Evolutionary conservation across 2,113 vertebrate genomes (phyloP), one percentile per base, ranked within the genome.

Genomic region (zebrafish (Danio rerio)): DNA sequence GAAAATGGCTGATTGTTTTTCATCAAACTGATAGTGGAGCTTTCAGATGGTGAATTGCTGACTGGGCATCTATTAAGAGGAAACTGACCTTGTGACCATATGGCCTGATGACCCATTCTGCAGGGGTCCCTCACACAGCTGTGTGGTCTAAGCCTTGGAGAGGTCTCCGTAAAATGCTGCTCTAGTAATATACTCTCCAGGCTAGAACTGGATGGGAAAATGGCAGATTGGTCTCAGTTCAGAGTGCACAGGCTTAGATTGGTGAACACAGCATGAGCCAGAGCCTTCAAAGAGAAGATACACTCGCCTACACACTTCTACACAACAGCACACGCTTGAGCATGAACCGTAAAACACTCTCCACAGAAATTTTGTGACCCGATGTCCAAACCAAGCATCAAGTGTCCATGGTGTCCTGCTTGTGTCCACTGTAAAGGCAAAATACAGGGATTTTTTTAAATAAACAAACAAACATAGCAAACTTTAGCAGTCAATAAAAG

Each of bases 111-210:
- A 52, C 58, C 45, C 1, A 2, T 50, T 18, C 72, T 45, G 53
- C 53, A 59, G 53, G 43, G 45, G 45, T 63, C 12, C 20, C 7
- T 31, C 40, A 15, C 58, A 50, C 74, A 31, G 5, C 43, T 77
- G 58, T 63, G 75, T 77, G 58, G 75, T 63, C 59, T 63, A 21
- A 63, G 75, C 20, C 55, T 76, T 47, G 20, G 55, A 76, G 55
- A 76, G n/a, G n/a, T 76, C 42, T 75, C 73, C 47, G 40, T 75
- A 3, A 43, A 61, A 13, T 47, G 42, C 73, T 61, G 55, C 42
- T 9, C 55, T 47, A 12, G 55, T 76, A 61, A 76, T 45, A 61
- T 21, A 61, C n/a, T 77, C 58, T 76, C 15, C 45, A 7, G 9
- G 40, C 40, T 56, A 31, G 5, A 43, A 47, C 45, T 73, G 59